Conservation (phyloP, 2,888 invertebrate species). For the Mythimna loreyi region DNA sequence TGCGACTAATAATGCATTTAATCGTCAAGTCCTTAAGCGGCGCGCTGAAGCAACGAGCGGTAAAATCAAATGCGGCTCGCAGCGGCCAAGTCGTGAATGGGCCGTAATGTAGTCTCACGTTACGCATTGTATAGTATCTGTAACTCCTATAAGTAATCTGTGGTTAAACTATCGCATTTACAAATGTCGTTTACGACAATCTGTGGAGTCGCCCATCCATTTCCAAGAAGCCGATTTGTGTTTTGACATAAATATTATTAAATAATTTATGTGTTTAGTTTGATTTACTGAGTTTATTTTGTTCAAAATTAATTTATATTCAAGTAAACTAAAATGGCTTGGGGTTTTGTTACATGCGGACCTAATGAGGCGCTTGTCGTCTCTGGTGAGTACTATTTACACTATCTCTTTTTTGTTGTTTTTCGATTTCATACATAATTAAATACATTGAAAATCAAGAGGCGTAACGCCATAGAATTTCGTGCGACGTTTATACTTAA, state of each 20-base stretch:
- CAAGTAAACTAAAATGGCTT: slow-evolving; percentile 89
- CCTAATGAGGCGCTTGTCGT: slow-evolving; percentile 98
- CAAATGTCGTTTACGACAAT: not conserved
- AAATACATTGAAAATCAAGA: not conserved
- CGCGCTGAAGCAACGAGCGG: too few relatives aligned
- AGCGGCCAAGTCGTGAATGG: too few relatives aligned
- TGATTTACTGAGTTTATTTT: slow-evolving; percentile 72
- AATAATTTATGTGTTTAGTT: slow-evolving; percentile 72
- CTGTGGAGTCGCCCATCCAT: slow-evolving; percentile 39
- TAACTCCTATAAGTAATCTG: too few relatives aligned
- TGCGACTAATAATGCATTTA: too few relatives aligned
- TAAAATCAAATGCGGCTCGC: too few relatives aligned
- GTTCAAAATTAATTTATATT: slow-evolving; percentile 67
- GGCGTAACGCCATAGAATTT: not conserved
- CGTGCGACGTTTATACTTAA: not conserved
- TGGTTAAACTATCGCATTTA: too few relatives aligned
- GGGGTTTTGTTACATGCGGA: slow-evolving; percentile 98
- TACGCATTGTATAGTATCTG: too few relatives aligned
- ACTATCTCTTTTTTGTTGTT: slow-evolving; percentile 37
- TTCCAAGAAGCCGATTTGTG: slow-evolving; percentile 73
- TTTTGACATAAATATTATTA: slow-evolving; percentile 73
- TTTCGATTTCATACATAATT: not conserved
- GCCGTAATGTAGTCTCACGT: too few relatives aligned
- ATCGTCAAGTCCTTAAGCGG: too few relatives aligned
- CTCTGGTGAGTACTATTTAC: slow-evolving; percentile 92